A percentile compares a stretch with the other conserved stretches of the same genome.
These are phyloP conservation scores for Gallinago nigripennis DNA, from an alignment of 2,797 vertebrate genomes.

Conservation along the genomic window DNA sequence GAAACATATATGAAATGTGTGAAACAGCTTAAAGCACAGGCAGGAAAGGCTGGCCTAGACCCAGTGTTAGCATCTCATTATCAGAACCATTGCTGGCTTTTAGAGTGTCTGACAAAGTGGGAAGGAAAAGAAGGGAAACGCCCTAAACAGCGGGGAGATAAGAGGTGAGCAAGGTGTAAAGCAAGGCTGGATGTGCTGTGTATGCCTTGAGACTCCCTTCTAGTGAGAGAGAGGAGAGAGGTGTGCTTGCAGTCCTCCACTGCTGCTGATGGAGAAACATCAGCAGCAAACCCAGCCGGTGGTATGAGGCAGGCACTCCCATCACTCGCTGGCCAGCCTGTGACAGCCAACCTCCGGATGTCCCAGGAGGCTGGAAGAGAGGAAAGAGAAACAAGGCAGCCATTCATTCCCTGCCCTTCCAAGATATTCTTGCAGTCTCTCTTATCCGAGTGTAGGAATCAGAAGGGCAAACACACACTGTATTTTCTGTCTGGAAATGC, in stretches of 20 bases:
- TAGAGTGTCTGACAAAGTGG: background rate
- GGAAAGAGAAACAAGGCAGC: background rate
- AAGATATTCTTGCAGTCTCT: background rate
- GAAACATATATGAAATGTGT: background rate
- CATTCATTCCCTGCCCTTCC: background rate
- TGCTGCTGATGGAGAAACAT: background rate
- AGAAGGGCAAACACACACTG: background rate
- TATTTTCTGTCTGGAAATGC: background rate
- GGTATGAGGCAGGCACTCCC: accelerated
- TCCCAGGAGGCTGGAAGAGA: background rate
- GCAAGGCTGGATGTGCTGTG: background rate
- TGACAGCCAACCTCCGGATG: accelerated
- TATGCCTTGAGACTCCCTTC: background rate
- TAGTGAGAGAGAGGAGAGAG: background rate
- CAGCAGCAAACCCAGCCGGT: accelerated
- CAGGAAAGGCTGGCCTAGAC: background rate
- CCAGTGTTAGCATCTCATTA: background rate
- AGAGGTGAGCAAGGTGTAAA: background rate
- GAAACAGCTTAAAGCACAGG: background rate
- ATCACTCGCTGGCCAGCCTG: accelerated
- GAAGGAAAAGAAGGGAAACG: background rate
- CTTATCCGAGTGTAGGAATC: background rate
- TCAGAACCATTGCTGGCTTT: background rate
- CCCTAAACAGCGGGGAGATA: background rate
- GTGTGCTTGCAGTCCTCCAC: background rate